Conservation (phyloP, 2,888 invertebrate species). For the Hypolimnas misippus region DNA sequence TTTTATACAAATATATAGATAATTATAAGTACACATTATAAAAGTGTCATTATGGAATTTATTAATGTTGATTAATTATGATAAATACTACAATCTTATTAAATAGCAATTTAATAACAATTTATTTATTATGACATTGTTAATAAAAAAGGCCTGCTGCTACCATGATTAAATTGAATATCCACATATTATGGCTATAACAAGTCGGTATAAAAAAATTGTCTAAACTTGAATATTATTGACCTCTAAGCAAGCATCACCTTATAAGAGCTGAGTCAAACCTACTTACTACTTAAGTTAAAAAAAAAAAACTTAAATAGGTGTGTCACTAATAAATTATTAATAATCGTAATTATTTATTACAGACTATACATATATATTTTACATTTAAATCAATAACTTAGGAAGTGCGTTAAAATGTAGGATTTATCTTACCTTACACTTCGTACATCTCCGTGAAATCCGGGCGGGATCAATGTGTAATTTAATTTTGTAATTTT, state of each 20-base stretch:
- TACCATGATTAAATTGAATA: too few relatives aligned
- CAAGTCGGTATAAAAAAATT: background rate
- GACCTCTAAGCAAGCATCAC: background rate
- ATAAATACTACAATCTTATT: too few relatives aligned
- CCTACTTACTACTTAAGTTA: conserved; percentile 6
- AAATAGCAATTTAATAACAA: too few relatives aligned
- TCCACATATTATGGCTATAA: too few relatives aligned
- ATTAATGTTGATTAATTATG: too few relatives aligned
- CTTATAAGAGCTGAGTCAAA: conserved; percentile 8
- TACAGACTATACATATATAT: background rate
- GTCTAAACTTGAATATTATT: background rate
- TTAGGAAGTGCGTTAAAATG: background rate
- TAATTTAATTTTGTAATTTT: conserved; percentile 59
- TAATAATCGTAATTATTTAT: background rate
- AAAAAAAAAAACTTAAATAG: conserved; percentile 34
- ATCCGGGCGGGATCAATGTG: conserved; percentile 59
- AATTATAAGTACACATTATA: too few relatives aligned
- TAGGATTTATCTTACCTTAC: conserved; percentile 51
- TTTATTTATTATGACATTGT: background rate
- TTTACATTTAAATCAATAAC: background rate
- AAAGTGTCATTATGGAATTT: too few relatives aligned
- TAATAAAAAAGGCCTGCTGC: background rate
- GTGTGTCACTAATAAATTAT: conserved; percentile 31
- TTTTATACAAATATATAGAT: too few relatives aligned
- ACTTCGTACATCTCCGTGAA: conserved; percentile 54